phyloP scores from a whole-genome alignment of 1,140 invertebrate genomes.

The Atta colombica region DNA sequence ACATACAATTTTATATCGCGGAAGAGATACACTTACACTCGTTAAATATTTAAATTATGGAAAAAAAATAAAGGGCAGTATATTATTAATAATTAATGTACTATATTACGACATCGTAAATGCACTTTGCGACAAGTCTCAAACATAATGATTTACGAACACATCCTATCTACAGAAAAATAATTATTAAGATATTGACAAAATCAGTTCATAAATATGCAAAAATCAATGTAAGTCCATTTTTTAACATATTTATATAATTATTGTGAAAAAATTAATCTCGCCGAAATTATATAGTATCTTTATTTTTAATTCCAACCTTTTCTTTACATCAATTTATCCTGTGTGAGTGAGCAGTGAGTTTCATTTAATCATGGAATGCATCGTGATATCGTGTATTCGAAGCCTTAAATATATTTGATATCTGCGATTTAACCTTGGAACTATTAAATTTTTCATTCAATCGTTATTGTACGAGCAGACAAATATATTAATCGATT shows the following conservation, averaged over 20 bases:
- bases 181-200: no score
- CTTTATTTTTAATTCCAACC: no score
- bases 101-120: background rate
- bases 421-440: constrained; percentile 30
- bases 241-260: no score
- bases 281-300: no score
- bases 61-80: background rate
- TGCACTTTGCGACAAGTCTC: constrained; percentile 45
- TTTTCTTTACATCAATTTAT: no score
- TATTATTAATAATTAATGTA: background rate
- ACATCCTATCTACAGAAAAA: constrained; percentile 77
- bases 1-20: constrained; percentile 42
- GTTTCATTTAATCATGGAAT: constrained; percentile 75
- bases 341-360: no score
- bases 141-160: constrained; percentile 76
- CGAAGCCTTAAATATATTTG: constrained; percentile 79
- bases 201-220: no score
- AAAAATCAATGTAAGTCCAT: no score
- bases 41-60: background rate
- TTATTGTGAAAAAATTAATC: no score
- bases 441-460: background rate
- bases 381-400: constrained; percentile 76
- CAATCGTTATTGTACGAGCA: background rate
- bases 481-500: background rate
- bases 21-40: background rate